Base-by-base conservation (phyloP, 2,113 vertebrate genomes). In the Pelobates fuscus region DNA sequence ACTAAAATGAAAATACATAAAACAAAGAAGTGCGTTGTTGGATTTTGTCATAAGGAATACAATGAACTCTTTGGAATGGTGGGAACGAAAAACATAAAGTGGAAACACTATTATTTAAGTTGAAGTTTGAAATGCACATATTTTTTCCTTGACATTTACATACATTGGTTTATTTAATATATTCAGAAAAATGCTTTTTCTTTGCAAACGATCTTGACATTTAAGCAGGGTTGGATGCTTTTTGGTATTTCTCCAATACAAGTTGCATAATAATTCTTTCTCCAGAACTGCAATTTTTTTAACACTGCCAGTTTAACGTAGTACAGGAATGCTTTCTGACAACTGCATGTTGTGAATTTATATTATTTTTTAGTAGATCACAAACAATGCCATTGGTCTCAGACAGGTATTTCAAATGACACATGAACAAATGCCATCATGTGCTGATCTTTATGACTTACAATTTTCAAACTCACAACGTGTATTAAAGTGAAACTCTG, bases 141-240 rank as follows among this genome's bases (percentile, higher is more conserved):
- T 55, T 55, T 23, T 55, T 23, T 55, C n/a, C 21, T 49, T 62
- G 27, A 62, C 60, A 62, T 62, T 62, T 29, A 62, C 60, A 62
- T 62, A 26, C 27, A 62, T 18, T 62, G 60, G 29, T 30, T 62
- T 62, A 62, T 62, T 32, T 62, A 1, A 62, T 24, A 62, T 62
- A 37, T 62, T 62, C 60, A 62, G 27, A 10, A 30, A 3, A 62
- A 62, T 30, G 29, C 60, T 62, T 62, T 20, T 62, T 32, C 20
- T 8, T n/a, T 15, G 60, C 60, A 62, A 29, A 62, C n/a, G 29
- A 62, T 30, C 60, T 26, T n/a, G 27, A 62, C 27, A 62, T 32
- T 62, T 32, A 62, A 30, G 29, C 60, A 20, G 20, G 30, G 26
- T 32, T 66, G 41, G 8, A 55, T 55, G 52, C 52, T 23, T 8